Percentiles rank a stretch among this genome's conserved stretches.
These are phyloP conservation scores for Sycophila sp. DNA, from an alignment of 1,140 invertebrate genomes.

Conservation along the genomic window DNA sequence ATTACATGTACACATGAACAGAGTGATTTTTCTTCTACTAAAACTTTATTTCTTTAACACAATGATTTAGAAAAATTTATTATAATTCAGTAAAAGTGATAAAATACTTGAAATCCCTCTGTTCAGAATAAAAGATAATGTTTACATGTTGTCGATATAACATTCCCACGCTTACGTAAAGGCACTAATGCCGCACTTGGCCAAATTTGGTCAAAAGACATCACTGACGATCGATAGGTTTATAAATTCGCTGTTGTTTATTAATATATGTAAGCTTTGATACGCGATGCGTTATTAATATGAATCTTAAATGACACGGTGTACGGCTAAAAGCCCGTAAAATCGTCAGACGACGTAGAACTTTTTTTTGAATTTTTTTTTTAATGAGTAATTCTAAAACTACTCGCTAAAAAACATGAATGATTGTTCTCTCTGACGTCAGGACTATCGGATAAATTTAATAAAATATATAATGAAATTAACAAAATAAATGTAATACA, in stretches of 20 bases:
- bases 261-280: constrained; percentile 26
- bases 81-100: background rate
- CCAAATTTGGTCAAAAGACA: constrained; percentile 57
- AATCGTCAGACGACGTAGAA: background rate
- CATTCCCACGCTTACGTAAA: constrained; percentile 67
- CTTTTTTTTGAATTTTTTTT: background rate
- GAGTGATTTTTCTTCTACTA: constrained; percentile 45
- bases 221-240: constrained; percentile 61
- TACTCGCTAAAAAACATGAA: constrained; percentile 25
- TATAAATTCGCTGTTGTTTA: constrained; percentile 30
- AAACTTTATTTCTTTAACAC: too few species aligned
- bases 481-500: background rate
- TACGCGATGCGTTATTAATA: constrained; percentile 32
- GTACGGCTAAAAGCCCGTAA: constrained; percentile 1
- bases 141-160: constrained; percentile 68
- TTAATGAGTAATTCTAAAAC: constrained; percentile 12
- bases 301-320: constrained; percentile 12
- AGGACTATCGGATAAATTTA: constrained; percentile 23
- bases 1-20: constrained; percentile 56
- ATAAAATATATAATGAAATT: background rate
- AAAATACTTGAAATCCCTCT: constrained; percentile 48
- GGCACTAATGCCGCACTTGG: constrained; percentile 67
- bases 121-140: constrained; percentile 56
- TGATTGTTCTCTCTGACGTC: constrained; percentile 36
- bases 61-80: background rate